A percentile compares a stretch with the other conserved stretches of the same genome.
These are phyloP conservation scores for Typhlomys cinereus DNA, from an alignment of 2,113 vertebrate genomes.

Conservation along the genomic window DNA sequence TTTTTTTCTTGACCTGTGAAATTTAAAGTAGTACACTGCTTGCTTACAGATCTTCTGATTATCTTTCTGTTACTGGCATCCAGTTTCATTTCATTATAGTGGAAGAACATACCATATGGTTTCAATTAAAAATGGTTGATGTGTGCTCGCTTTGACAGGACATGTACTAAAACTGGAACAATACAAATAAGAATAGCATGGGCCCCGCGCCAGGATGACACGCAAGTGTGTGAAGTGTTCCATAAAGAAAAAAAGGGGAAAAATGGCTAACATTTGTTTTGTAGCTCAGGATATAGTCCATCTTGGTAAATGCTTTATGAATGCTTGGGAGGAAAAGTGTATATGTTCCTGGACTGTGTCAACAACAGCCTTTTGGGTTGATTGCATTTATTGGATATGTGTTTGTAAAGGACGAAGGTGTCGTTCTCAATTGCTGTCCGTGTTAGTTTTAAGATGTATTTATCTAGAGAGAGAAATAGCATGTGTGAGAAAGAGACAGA, in stretches of 20 bases:
- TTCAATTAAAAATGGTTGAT: neutral
- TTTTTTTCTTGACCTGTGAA: neutral
- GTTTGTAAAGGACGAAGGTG: too few species aligned
- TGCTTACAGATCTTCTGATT: neutral
- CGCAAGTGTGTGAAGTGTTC: too few species aligned
- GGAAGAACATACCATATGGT: neutral
- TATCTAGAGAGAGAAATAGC: too few species aligned
- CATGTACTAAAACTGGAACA: too few species aligned
- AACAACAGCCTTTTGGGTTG: neutral
- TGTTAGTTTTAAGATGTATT: too few species aligned
- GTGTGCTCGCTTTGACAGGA: too few species aligned
- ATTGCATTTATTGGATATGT: too few species aligned
- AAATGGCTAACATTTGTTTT: neutral
- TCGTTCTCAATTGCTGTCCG: too few species aligned
- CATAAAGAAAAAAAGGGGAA: too few species aligned
- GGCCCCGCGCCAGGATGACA: too few species aligned
- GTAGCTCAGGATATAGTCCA: neutral
- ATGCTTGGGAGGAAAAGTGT: neutral
- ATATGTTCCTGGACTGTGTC: neutral
- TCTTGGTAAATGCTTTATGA: neutral
- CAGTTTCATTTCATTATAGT: neutral
- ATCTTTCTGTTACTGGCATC: slow-evolving; percentile 5
- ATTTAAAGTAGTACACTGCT: neutral
- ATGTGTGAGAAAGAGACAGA: too few species aligned
- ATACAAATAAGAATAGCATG: too few species aligned